Evolutionary conservation across 1,140 invertebrate species (phyloP), one percentile per base, ranked within the genome.

Genomic region (Drosophila albomicans): DNA sequence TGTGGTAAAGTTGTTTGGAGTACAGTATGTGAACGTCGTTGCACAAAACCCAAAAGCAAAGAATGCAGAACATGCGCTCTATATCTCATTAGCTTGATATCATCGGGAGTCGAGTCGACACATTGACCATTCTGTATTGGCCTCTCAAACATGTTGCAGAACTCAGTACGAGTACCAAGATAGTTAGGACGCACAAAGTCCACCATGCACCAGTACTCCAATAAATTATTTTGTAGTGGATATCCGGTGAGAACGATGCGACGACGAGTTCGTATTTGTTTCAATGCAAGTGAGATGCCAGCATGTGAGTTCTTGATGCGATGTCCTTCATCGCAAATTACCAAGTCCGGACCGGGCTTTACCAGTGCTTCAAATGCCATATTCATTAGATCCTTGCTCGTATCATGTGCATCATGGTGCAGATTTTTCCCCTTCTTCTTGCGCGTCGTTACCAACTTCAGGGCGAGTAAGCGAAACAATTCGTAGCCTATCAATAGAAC

Each of bases 401-500:
- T 96, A 79, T 97, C 96, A 88, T 96, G 61, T 4, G 63, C 38
- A 56, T 81, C 79, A 4, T 70, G 96, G 65, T 95, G 95, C 59
- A 20, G 92, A 89, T 79, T 78, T 85, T 92, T 68, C 49, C 61
- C 67, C 87, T 93, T 75, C 77, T 91, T 78, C 79, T 92, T 92
- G 30, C 72, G 79, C 5, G 84, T 91, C 28, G 82, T 78, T 54
- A 88, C 94, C 90, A 96, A 96, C 85, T 96, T 96, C 77, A 98
- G 94, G 70, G 97, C 97, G 32, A 99, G 93, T 65, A 99, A 95
- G 6, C 97, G 94, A 92, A 98, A 99, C 89, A 99, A 94, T 94
- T 99, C 99, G 93, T 99, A 99, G 4, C 99, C 99, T 89, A 99
- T 98, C 70, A 99, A 94, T 7, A 99, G 93, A 1, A 99, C 98